Base-by-base conservation (phyloP, 2,888 invertebrate genomes). In the Pristionchus fissidentatus region DNA sequence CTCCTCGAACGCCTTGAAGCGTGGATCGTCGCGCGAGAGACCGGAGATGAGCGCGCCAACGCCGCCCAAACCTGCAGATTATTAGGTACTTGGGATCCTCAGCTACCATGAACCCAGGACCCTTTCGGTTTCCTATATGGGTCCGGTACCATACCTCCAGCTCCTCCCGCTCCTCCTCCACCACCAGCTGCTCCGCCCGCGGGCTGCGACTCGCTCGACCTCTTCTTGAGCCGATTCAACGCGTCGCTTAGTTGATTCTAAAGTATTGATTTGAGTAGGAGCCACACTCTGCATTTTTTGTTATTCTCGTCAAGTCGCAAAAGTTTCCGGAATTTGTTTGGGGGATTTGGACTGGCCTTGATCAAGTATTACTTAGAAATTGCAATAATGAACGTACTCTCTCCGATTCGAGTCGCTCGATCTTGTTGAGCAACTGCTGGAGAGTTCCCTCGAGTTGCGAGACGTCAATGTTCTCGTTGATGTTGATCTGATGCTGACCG, bases 221-320 rank as follows among this genome's bases (percentile, higher is more conserved):
- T 92, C 85, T 91, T 89, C 85, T 90, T 88, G 85, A 92, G 88
- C 84, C 91, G 90, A 84, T 90, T 89, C 82, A 92, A 84, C 84
- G 89, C 90, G 78, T 92, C 92, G 81, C 90, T 89, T 84, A 90
- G 89, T 84, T 90, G 90, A 86, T 90, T 90, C 89, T 90, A n/a
- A n/a, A n/a, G n/a, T n/a, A n/a, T n/a, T n/a, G n/a, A n/a, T n/a
- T n/a, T n/a, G 75, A 86, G 86, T 82, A 26, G 29, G 35, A 78
- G 15, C 46, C 3, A 3, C 7, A n/a, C 26, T 78, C 0, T 19
- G 70, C n/a, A 70, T 38, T 41, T 3, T 41, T 38, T 41, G n/a
- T 0, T 1, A 26, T 41, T 19, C n/a, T 26, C 26, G 62, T 62
- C 32, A 13, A n/a, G 7, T 75, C n/a, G 19, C n/a, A 57, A n/a